These are phyloP conservation scores for Propsilocerus akamusi DNA, from an alignment of 1,140 invertebrate genomes.

Conservation along the genomic window DNA sequence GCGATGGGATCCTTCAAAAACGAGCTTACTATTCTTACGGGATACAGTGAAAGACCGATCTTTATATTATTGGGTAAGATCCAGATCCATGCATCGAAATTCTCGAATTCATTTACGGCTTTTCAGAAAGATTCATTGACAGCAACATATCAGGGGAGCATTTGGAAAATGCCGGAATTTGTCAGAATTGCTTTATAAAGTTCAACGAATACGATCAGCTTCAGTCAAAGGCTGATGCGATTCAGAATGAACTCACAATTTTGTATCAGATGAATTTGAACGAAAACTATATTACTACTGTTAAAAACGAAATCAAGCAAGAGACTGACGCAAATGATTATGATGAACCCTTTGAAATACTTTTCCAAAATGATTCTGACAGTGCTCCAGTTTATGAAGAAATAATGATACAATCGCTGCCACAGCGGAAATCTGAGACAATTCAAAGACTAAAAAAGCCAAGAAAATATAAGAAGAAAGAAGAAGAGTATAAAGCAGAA, in stretches of 20 bases:
- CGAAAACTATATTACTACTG: background rate
- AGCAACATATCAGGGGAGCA: background rate
- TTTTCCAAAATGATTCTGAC: too few species aligned
- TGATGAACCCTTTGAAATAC: too few species aligned
- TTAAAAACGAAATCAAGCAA: too few species aligned
- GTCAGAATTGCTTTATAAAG: background rate
- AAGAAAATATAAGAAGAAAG: too few species aligned
- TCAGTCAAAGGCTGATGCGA: background rate
- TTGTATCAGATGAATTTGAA: background rate
- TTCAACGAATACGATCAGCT: background rate
- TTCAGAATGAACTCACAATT: background rate
- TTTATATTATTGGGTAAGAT: background rate
- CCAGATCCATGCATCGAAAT: background rate
- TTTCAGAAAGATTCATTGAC: background rate
- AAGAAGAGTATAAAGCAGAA: too few species aligned
- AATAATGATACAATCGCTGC: too few species aligned
- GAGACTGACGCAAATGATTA: too few species aligned
- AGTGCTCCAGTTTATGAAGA: too few species aligned
- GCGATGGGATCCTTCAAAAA: too few species aligned
- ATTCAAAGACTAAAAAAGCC: too few species aligned
- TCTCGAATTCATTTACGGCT: background rate
- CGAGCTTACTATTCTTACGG: background rate
- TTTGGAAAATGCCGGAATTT: background rate
- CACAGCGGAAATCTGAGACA: too few species aligned
- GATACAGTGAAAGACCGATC: background rate